Percentiles rank a stretch among this genome's conserved stretches.
phyloP scores from a whole-genome alignment of 2,113 vertebrate species.

The Bos taurus region DNA sequence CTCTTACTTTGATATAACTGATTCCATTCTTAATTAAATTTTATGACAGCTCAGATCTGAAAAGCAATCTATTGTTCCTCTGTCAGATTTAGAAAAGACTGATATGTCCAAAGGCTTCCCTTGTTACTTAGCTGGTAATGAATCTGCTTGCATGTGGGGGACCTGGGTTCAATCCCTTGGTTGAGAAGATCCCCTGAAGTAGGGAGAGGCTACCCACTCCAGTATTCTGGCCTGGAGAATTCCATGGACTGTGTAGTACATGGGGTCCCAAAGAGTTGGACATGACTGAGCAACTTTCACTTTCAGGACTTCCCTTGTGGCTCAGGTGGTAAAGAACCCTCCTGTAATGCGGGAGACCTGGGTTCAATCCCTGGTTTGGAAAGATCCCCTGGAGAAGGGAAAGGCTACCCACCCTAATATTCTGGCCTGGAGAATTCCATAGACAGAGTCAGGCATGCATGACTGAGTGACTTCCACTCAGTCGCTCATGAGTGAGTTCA shows the following conservation, averaged over 20 bases:
- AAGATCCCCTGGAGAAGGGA: neutral
- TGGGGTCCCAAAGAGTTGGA: neutral
- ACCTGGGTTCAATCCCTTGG: neutral
- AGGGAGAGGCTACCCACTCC: neutral
- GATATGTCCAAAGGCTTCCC: neutral
- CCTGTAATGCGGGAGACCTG: neutral
- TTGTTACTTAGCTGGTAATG: neutral
- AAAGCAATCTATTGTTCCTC: conserved; percentile 7
- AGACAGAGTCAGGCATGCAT: neutral
- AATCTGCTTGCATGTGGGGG: neutral
- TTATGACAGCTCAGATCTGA: conserved; percentile 31
- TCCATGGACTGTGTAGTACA: neutral
- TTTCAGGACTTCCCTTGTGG: neutral
- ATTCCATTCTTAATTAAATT: conserved; percentile 23
- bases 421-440: neutral
- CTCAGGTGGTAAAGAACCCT: neutral
- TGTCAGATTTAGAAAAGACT: neutral
- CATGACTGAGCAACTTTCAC: neutral
- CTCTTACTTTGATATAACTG: neutral
- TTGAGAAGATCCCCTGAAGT: neutral
- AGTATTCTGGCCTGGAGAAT: neutral
- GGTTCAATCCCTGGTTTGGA: neutral
- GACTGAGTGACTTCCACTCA: neutral
- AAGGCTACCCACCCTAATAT: neutral
- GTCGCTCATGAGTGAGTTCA: neutral